A percentile compares a stretch with the other conserved stretches of the same genome.
phyloP scores from a whole-genome alignment of 2,113 vertebrate species.

The Nothocercus nigrocapillus region DNA sequence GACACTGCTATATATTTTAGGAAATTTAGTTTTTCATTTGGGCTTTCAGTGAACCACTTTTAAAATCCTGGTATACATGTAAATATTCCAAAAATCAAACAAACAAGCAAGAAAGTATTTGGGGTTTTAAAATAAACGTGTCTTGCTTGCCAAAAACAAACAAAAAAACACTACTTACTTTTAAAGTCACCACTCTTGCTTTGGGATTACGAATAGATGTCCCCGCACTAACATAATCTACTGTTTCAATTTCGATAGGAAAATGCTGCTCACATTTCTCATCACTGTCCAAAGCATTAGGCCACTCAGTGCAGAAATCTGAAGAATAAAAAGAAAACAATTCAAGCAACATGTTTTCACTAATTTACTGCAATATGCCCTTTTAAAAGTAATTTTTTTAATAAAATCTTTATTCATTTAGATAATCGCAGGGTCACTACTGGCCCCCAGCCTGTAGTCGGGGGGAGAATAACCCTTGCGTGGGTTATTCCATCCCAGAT shows the following conservation, averaged over 20 bases:
- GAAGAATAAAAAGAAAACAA: slow-evolving; percentile 14
- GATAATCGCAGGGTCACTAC: not conserved
- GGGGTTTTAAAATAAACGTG: not conserved
- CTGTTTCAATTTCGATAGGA: slow-evolving; percentile 86
- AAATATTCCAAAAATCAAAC: not conserved
- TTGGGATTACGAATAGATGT: slow-evolving; percentile 88
- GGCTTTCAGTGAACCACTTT: not conserved
- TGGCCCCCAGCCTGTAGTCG: too few relatives aligned
- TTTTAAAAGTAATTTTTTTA: not conserved
- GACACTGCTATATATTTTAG: not conserved
- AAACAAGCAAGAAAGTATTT: not conserved
- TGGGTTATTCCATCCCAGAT: not conserved
- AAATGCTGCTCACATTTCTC: slow-evolving; percentile 87
- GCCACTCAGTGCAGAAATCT: slow-evolving; percentile 98
- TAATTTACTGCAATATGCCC: not conserved
- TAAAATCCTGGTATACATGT: not conserved
- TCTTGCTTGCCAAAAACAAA: not conserved
- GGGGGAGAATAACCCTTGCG: not conserved
- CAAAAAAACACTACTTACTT: slow-evolving; percentile 77
- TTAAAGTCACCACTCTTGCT: slow-evolving; percentile 86
- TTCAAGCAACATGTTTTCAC: not conserved
- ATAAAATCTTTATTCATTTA: not conserved
- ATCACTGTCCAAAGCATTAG: slow-evolving; percentile 84
- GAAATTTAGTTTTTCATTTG: not conserved
- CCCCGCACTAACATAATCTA: slow-evolving; percentile 88